These are phyloP conservation scores for honey bee (Apis mellifera) DNA, from an alignment of 1,140 invertebrate species.

Conservation along the genomic window DNA sequence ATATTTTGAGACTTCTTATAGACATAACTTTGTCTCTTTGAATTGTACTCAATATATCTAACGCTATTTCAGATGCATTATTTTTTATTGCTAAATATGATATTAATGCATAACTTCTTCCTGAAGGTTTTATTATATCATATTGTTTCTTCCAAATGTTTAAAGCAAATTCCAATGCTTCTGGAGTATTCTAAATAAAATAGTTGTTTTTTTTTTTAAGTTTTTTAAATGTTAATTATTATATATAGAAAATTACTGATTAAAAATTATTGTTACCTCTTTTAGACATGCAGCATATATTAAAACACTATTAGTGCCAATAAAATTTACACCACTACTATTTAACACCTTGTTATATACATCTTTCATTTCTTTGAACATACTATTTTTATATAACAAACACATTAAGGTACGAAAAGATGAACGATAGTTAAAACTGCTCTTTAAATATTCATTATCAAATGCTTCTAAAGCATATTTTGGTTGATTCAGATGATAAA, in stretches of 20 bases:
- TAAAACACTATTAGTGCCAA: constrained; percentile 84
- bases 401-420: constrained; percentile 87
- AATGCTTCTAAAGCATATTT: constrained; percentile 86
- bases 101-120: constrained; percentile 84
- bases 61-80: constrained; percentile 84
- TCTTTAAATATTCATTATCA: constrained; percentile 83
- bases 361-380: constrained; percentile 86
- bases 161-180: constrained; percentile 85
- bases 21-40: constrained; percentile 84
- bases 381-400: constrained; percentile 86
- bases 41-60: constrained; percentile 84
- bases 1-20: constrained; percentile 86
- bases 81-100: constrained; percentile 86
- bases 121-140: constrained; percentile 80
- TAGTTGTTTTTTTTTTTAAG: constrained; percentile 8
- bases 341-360: constrained; percentile 84
- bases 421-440: constrained; percentile 88
- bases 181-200: constrained; percentile 85
- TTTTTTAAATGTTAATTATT: constrained; percentile 21
- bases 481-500: constrained; percentile 87
- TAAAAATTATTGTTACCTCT: constrained; percentile 82
- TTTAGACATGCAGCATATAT: constrained; percentile 89
- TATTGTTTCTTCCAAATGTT: constrained; percentile 82
- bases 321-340: constrained; percentile 84
- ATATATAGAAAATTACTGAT: neutral